phyloP scores from a whole-genome alignment of 2,888 invertebrate species.

The Orthonychiurus folsomi region DNA sequence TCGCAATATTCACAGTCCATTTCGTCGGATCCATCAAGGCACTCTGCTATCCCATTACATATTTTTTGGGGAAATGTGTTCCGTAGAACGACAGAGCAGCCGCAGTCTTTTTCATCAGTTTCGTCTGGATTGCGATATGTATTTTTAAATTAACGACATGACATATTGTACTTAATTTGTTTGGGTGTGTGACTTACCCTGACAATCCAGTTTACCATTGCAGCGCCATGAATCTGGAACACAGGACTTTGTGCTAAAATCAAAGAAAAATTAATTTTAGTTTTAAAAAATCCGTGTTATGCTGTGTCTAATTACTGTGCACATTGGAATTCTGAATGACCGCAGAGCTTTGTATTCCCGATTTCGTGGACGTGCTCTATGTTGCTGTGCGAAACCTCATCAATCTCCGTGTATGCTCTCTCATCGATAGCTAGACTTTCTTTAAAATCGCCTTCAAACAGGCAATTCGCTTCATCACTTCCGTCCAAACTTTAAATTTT shows the following conservation, averaged over 20 bases:
- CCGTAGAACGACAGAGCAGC: too few species aligned
- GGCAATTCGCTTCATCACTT: conserved; percentile 62
- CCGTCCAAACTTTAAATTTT: too few species aligned
- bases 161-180: too few species aligned
- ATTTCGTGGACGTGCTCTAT: conserved; percentile 12
- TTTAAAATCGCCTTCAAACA: conserved; percentile 25
- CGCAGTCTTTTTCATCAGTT: conserved; percentile 16
- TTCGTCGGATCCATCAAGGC: conserved; percentile 45
- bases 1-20: conserved; percentile 10
- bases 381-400: conserved; percentile 5
- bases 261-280: conserved; percentile 2
- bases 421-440: conserved; percentile 11
- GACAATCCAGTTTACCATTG: conserved; percentile 13
- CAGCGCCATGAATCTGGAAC: conserved; percentile 11
- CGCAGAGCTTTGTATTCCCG: conserved; percentile 13
- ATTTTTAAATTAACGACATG: too few species aligned
- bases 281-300: background rate
- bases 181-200: too few species aligned
- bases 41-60: conserved; percentile 61
- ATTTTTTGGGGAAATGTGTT: conserved; percentile 46
- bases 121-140: too few species aligned
- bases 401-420: conserved; percentile 10
- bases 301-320: conserved; percentile 11
- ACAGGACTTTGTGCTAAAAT: conserved; percentile 16
- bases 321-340: conserved; percentile 16